Conservation (phyloP, 2,888 invertebrate species). For the Cheilosia soror region DNA sequence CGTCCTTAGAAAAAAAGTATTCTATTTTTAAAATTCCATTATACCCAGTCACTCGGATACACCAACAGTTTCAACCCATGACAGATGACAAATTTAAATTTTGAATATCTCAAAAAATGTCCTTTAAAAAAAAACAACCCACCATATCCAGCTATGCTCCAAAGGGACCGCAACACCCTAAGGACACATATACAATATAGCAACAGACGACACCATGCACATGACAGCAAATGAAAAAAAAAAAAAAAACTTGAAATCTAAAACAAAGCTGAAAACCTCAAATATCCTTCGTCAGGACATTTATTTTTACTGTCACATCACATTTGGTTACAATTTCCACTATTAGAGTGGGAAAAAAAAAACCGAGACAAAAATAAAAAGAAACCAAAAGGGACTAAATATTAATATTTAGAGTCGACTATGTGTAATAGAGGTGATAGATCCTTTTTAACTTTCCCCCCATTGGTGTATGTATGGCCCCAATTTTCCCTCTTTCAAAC, state of each 20-base stretch:
- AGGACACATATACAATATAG: background rate
- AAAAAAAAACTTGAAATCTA: slow-evolving; percentile 1
- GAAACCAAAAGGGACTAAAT: slow-evolving; percentile 56
- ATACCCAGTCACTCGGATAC: no score
- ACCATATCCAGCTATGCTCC: background rate
- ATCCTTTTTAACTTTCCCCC: slow-evolving; percentile 48
- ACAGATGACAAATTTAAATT: no score
- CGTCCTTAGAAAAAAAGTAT: no score
- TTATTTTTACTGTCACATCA: slow-evolving; percentile 56
- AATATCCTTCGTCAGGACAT: slow-evolving; percentile 31
- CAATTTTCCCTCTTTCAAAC: slow-evolving; percentile 6
- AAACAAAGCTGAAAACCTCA: slow-evolving; percentile 25
- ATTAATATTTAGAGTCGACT: slow-evolving; percentile 62
- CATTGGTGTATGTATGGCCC: background rate
- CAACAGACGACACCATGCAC: slow-evolving; percentile 28
- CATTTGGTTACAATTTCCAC: slow-evolving; percentile 40
- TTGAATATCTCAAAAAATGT: no score
- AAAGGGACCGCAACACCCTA: background rate
- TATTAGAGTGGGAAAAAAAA: background rate
- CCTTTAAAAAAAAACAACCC: no score
- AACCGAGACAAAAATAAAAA: slow-evolving; percentile 4
- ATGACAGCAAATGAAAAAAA: slow-evolving; percentile 23
- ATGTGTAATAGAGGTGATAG: slow-evolving; percentile 61
- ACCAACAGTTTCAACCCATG: no score
- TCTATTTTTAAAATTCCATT: no score